Base-by-base conservation (phyloP, 2,888 invertebrate species). In the Sesamia inferens region DNA sequence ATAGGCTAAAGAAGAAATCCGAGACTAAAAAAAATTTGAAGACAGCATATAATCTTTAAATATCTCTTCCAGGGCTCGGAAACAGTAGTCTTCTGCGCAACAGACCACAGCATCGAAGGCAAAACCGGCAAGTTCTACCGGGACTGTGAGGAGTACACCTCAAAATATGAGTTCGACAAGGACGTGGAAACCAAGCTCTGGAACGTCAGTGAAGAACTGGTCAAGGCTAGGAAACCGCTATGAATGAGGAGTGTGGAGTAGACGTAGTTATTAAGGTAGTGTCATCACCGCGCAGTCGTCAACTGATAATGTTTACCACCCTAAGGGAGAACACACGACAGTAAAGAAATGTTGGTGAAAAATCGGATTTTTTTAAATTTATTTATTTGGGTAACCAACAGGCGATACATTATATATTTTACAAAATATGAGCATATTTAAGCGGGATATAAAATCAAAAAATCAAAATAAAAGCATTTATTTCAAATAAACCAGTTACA, bases 1-100 rank as follows among this genome's bases (percentile, higher is more conserved):
- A n/a, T n/a, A n/a, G n/a, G n/a, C n/a, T n/a, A n/a, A n/a, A n/a
- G n/a, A n/a, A n/a, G n/a, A n/a, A n/a, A n/a, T n/a, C n/a, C n/a
- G n/a, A n/a, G n/a, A n/a, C n/a, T n/a, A n/a, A n/a, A n/a, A n/a
- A n/a, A n/a, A n/a, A n/a, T n/a, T n/a, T n/a, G n/a, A n/a, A n/a
- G n/a, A n/a, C n/a, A n/a, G n/a, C n/a, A n/a, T n/a, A n/a, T n/a
- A 6, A 70, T 51, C 13, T 8, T 51, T 5, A n/a, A 59, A 47
- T 24, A 16, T 16, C 16, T 58, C 19, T 81, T 81, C 8, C 93
- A 98, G 98, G 98, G 98, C 61, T 97, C 98, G 0, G 98, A 98
- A 93, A 98, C 98, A 3, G 97, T 98, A 39, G 93, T 98, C 16
- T 97, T 97, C 92, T 98, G 98, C 90, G 98, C 98, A 0, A 97